phyloP scores from a whole-genome alignment of 1,140 invertebrate genomes.

The Hermatobates lingyangjiaoensis region DNA sequence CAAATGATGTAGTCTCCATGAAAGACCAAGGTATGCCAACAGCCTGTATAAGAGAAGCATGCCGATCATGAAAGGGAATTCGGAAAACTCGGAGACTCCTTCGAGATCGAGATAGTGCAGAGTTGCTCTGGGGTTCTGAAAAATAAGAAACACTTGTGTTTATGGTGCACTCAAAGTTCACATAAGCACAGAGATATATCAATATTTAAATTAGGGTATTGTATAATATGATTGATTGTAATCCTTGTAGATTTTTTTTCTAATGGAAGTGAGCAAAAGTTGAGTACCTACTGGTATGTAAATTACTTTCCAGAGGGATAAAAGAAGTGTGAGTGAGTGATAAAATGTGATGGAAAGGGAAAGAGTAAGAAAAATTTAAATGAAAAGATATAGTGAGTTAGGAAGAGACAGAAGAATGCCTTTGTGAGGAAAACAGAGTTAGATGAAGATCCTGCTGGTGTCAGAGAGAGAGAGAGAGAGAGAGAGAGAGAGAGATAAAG shows the following conservation, averaged over 20 bases:
- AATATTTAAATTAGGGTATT: not conserved
- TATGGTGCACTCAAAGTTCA: too few relatives aligned
- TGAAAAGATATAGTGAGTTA: too few relatives aligned
- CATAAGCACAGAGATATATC: not conserved
- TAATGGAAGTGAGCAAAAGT: not conserved
- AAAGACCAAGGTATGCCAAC: not conserved
- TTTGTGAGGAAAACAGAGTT: too few relatives aligned
- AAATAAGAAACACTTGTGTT: too few relatives aligned
- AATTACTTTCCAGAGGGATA: too few relatives aligned
- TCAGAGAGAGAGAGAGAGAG: too few relatives aligned
- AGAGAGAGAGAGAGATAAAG: too few relatives aligned
- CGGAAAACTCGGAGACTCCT: not conserved
- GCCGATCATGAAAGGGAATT: not conserved
- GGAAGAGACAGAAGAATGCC: too few relatives aligned
- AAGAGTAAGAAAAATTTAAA: too few relatives aligned
- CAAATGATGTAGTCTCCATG: not conserved
- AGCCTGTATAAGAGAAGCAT: not conserved
- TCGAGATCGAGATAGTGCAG: slow-evolving; percentile 18
- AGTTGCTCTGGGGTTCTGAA: slow-evolving; percentile 16
- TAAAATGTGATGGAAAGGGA: too few relatives aligned
- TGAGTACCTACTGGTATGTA: not conserved
- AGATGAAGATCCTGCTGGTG: too few relatives aligned
- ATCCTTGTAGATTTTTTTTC: not conserved
- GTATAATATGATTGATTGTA: not conserved
- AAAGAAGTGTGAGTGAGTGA: too few relatives aligned